Percentiles rank a stretch among this genome's conserved stretches.
These are phyloP conservation scores for Elgonia sp. DNA, from an alignment of 2,888 invertebrate genomes.

Conservation along the genomic window DNA sequence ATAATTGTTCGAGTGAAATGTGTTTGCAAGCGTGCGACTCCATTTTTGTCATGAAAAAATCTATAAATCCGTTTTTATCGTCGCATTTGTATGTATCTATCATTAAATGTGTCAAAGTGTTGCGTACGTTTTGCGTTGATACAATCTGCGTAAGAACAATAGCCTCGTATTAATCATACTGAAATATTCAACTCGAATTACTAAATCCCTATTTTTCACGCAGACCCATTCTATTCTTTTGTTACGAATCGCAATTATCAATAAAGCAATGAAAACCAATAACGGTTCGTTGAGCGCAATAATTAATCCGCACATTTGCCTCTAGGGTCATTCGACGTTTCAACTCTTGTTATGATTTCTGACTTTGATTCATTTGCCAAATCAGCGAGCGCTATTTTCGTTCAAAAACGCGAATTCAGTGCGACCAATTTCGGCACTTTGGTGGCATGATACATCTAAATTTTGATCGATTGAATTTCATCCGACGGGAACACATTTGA, in stretches of 20 bases:
- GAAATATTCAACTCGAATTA: constrained; percentile 65
- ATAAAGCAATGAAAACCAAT: constrained; percentile 34
- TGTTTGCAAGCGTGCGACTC: constrained; percentile 12
- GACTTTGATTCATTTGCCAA: neutral
- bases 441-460: neutral
- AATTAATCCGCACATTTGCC: constrained; percentile 41
- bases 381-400: neutral
- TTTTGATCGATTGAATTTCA: neutral
- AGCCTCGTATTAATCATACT: constrained; percentile 66
- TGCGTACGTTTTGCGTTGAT: constrained; percentile 55
- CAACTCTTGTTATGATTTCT: neutral
- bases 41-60: constrained; percentile 52
- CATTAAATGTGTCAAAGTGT: constrained; percentile 67
- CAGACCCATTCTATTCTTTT: constrained; percentile 42
- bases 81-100: constrained; percentile 47
- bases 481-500: neutral
- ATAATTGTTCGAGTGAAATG: constrained; percentile 35
- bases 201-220: constrained; percentile 56
- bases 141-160: constrained; percentile 68
- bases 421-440: neutral
- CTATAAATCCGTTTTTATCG: constrained; percentile 59
- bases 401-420: neutral
- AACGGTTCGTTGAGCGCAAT: constrained; percentile 40
- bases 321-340: neutral
- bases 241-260: constrained; percentile 42